Conservation (phyloP, 1,140 invertebrate genomes). For the Pentalonia nigronervosa region DNA sequence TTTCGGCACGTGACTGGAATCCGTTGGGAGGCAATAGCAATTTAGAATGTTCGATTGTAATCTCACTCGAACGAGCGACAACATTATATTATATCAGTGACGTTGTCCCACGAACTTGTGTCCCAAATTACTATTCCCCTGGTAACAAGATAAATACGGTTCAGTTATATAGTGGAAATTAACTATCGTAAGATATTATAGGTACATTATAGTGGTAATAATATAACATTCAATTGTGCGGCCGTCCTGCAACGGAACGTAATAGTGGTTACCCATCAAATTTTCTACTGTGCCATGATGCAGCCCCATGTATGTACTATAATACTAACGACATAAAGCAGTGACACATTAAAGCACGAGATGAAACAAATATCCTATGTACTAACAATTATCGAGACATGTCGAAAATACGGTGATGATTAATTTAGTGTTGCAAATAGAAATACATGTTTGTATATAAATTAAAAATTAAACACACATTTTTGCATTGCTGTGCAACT, state of each 20-base stretch:
- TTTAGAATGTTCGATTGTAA: constrained; percentile 6
- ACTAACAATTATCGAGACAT: neutral
- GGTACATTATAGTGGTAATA: neutral
- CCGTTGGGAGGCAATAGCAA: neutral
- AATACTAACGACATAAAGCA: neutral
- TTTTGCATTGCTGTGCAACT: too few relatives aligned
- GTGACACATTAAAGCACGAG: neutral
- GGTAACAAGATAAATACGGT: neutral
- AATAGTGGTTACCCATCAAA: neutral
- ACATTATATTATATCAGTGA: constrained; percentile 4
- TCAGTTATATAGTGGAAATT: neutral
- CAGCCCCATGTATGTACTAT: neutral
- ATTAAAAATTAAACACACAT: too few relatives aligned
- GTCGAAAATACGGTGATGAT: neutral
- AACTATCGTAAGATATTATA: neutral
- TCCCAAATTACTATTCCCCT: neutral
- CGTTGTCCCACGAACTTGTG: neutral
- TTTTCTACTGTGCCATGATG: neutral
- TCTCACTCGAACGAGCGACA: neutral
- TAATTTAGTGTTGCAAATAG: neutral
- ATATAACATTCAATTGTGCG: neutral
- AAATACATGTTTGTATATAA: too few relatives aligned
- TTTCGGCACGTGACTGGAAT: constrained; percentile 14
- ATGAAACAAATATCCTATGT: neutral
- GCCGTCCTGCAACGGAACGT: neutral